These are phyloP conservation scores for Helogale parvula DNA, from an alignment of 2,113 vertebrate species.

Conservation along the genomic window DNA sequence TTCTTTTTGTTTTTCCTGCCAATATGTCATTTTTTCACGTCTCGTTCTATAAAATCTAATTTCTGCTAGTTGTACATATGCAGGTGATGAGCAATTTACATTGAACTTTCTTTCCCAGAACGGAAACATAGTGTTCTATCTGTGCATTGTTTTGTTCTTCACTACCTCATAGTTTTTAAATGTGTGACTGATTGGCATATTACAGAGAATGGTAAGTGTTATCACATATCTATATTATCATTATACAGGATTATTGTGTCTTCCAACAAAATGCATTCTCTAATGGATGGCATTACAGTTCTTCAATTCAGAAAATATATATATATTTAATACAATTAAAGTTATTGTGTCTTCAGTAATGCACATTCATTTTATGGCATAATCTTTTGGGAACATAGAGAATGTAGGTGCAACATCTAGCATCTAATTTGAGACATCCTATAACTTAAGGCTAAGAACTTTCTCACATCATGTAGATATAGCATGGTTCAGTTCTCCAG, in stretches of 20 bases:
- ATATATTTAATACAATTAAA: not conserved
- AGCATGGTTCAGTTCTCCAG: not conserved
- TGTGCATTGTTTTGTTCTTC: not conserved
- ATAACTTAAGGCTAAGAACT: not conserved
- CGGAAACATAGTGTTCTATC: not conserved
- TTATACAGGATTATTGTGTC: not conserved
- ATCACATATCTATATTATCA: not conserved
- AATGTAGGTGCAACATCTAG: too few species aligned
- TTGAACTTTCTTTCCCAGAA: not conserved
- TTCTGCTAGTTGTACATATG: not conserved
- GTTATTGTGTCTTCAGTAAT: not conserved
- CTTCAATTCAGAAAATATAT: not conserved
- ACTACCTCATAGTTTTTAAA: not conserved
- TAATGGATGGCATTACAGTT: not conserved
- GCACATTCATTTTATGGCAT: not conserved
- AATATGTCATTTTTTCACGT: not conserved
- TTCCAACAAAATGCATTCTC: not conserved
- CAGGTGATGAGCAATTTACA: not conserved
- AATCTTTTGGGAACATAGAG: not conserved
- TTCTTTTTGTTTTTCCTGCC: not conserved
- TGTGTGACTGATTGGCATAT: not conserved
- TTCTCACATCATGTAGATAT: too few species aligned
- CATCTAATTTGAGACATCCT: not conserved
- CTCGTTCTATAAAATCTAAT: not conserved
- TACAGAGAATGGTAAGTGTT: not conserved